These are phyloP conservation scores for Hipposideros larvatus DNA, from an alignment of 2,797 vertebrate species.

Conservation along the genomic window DNA sequence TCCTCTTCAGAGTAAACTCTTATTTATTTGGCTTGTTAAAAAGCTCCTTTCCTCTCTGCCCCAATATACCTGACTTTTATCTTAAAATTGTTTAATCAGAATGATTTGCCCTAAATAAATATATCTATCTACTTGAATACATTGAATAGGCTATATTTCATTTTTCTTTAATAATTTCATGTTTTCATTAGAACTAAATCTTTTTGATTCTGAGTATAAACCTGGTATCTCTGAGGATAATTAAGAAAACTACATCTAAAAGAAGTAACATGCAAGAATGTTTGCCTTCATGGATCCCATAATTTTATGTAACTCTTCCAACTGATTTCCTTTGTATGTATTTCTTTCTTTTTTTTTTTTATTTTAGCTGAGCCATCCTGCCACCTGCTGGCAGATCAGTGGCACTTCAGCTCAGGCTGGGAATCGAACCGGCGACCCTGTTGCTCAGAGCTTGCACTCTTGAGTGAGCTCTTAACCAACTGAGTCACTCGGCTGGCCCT, in stretches of 20 bases:
- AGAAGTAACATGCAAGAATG: not conserved
- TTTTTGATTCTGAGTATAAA: not conserved
- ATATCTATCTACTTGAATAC: not conserved
- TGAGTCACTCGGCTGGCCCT: too few species aligned
- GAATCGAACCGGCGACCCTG: too few species aligned
- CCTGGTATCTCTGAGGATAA: not conserved
- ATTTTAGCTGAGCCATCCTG: too few species aligned
- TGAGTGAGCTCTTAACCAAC: too few species aligned
- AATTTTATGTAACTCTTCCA: conserved; percentile 40
- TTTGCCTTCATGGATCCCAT: conserved; percentile 25
- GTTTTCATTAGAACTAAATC: not conserved
- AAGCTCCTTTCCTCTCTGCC: not conserved
- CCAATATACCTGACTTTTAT: not conserved
- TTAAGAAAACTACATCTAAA: conserved; percentile 50
- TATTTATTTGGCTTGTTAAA: not conserved
- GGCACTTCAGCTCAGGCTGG: too few species aligned
- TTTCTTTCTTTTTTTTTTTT: not conserved
- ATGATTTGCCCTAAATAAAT: conserved; percentile 2
- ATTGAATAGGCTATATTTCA: not conserved
- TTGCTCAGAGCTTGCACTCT: too few species aligned
- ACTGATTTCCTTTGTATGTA: not conserved
- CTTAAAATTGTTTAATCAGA: conserved; percentile 50
- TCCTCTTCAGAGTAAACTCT: not conserved
- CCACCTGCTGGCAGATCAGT: too few species aligned
- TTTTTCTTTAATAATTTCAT: not conserved